phyloP scores from a whole-genome alignment of 2,797 vertebrate species.

The Alfaro cultratus region DNA sequence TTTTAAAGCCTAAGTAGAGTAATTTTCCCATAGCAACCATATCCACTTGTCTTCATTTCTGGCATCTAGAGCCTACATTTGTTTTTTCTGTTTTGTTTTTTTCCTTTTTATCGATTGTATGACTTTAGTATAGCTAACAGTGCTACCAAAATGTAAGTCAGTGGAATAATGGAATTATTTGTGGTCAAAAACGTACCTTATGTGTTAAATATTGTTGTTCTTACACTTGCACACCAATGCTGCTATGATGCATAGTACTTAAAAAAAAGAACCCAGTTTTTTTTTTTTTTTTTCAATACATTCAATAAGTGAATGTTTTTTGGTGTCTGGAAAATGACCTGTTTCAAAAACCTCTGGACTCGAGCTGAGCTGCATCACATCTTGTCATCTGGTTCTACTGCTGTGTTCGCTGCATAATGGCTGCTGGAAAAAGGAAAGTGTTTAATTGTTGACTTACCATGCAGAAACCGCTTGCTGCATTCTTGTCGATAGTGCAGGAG shows the following conservation, averaged over 20 bases:
- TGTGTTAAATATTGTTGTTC: background rate
- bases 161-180: background rate
- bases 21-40: background rate
- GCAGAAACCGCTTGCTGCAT: too few relatives aligned
- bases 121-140: background rate
- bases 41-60: background rate
- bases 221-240: background rate
- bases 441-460: too few relatives aligned
- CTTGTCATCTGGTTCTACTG: too few relatives aligned
- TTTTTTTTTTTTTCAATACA: too few relatives aligned
- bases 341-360: too few relatives aligned
- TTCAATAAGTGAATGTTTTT: too few relatives aligned
- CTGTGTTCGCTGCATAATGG: too few relatives aligned
- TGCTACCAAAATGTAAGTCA: background rate
- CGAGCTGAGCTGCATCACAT: too few relatives aligned
- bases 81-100: background rate
- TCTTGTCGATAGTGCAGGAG: too few relatives aligned
- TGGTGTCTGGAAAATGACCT: too few relatives aligned
- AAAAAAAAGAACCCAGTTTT: too few relatives aligned
- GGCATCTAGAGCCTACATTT: background rate
- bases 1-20: background rate
- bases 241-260: background rate
- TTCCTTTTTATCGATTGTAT: background rate
- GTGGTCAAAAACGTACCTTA: background rate
- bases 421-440: too few relatives aligned